These are phyloP conservation scores for Trichosurus vulpecula DNA, from an alignment of 2,797 vertebrate species.

Conservation along the genomic window DNA sequence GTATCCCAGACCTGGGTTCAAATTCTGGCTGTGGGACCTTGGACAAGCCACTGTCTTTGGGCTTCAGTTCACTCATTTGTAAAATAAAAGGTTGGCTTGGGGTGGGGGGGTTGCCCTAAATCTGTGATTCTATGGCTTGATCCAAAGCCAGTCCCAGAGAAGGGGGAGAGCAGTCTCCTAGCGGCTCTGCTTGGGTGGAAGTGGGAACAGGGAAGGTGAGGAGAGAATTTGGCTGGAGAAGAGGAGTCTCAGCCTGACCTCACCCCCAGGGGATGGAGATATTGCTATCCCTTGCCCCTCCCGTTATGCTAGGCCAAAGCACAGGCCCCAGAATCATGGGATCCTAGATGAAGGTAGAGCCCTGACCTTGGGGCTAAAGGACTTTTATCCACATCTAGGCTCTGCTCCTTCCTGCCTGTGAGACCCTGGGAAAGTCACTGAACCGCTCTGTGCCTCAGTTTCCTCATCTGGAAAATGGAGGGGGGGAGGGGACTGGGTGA, in stretches of 20 bases:
- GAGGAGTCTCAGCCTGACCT: background rate
- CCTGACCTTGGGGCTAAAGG: background rate
- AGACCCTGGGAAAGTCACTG: background rate
- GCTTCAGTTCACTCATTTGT: background rate
- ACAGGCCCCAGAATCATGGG: background rate
- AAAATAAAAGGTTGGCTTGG: background rate
- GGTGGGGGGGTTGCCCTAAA: background rate
- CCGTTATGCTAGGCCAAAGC: background rate
- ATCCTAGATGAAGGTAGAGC: background rate
- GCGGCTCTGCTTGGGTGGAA: background rate
- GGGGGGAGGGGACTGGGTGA: background rate
- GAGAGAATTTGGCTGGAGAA: background rate
- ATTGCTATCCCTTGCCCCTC: background rate
- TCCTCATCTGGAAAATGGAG: background rate
- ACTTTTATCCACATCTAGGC: background rate
- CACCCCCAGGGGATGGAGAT: background rate
- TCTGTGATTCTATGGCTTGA: background rate
- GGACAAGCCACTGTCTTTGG: background rate
- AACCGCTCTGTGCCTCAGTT: background rate
- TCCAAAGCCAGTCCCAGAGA: background rate
- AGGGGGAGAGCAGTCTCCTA: background rate
- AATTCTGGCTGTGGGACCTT: background rate
- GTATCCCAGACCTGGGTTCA: too few species aligned
- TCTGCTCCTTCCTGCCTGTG: background rate
- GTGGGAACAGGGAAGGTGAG: too few species aligned